Conservation (phyloP, 64 coral and sea anemone species). For the Orbicella faveolata region DNA sequence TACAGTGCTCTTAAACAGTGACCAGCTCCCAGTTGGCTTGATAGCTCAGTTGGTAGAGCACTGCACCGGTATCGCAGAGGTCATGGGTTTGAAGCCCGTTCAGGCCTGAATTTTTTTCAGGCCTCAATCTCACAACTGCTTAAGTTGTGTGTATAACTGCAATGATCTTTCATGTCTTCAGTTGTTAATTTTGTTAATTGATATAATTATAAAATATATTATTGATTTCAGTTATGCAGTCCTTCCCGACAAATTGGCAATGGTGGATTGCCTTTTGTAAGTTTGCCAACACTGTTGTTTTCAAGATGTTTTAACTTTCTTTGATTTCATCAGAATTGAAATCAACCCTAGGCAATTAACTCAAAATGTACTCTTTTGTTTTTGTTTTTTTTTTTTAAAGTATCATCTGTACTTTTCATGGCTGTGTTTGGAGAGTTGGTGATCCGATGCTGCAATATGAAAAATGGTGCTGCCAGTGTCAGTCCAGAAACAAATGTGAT, state of each 20-base stretch:
- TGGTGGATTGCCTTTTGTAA: conserved; percentile 97
- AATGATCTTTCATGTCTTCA: not conserved
- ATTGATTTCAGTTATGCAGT: conserved; percentile 81
- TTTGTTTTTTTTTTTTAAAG: not conserved
- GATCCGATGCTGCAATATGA: conserved; percentile 43
- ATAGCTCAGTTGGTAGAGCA: no score
- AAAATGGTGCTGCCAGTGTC: conserved; percentile 23
- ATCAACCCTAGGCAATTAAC: no score
- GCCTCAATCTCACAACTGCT: no score
- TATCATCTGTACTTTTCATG: conserved; percentile 75
- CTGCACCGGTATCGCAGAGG: no score
- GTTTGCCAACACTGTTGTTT: not conserved
- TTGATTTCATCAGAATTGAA: not conserved
- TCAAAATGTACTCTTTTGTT: not conserved
- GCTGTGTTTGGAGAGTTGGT: conserved; percentile 66
- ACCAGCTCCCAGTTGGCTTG: no score
- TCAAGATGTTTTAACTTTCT: not conserved
- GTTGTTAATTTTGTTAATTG: not conserved
- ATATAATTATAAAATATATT: not conserved
- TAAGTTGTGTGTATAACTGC: no score
- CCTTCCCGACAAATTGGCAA: conserved; percentile 92
- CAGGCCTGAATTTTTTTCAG: no score
- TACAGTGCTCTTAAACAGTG: no score
- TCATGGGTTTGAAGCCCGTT: no score
- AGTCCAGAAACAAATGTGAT: conserved; percentile 67